Base-by-base conservation (phyloP, 2,888 invertebrate genomes). In the Dasypogon diadema region DNA sequence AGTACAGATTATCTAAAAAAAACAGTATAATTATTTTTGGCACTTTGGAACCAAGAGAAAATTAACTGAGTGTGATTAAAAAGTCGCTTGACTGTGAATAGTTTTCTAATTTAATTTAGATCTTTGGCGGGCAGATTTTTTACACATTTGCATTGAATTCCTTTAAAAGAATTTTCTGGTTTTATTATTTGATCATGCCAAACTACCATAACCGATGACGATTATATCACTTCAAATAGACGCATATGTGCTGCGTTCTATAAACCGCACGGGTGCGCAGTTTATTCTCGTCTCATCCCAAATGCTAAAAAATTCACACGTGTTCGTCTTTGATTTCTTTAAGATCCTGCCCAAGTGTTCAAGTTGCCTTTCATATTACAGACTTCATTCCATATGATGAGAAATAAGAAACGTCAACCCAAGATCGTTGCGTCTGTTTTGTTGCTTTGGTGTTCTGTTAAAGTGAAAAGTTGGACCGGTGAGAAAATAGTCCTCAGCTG, bases 311-410 rank as follows among this genome's bases (percentile, higher is more conserved):
- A 70, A 70, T 70, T 70, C 70, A 70, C 70, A 70, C 70, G 70
- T 70, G 70, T 70, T 70, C 70, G 54, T 34, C 70, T 70, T 54
- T 70, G 70, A 70, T 70, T 70, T 70, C 70, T 54, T 70, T 48
- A 51, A 70, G 70, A 70, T 70, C 70, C 70, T 70, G 70, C 70
- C 70, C 70, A 70, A 70, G 70, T 70, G 70, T 70, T 70, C 70
- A 34, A 54, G 51, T 48, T 24, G 65, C 48, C 65, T 65, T 65
- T 65, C 65, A 65, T 48, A 65, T 46, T 48, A 24, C 65, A 8
- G 65, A 10, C 46, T 65, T 14, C 26, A 56, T 22, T 56, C 26
- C 26, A 22, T n/a, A 18, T n/a, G 46, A 22, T 14, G 46, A 26
- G 16, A 63, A 46, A 65, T 21, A 65, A 42, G 46, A 65, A 65